These are phyloP conservation scores for Poeciliopsis gracilis DNA, from an alignment of 2,797 vertebrate species.

Conservation along the genomic window DNA sequence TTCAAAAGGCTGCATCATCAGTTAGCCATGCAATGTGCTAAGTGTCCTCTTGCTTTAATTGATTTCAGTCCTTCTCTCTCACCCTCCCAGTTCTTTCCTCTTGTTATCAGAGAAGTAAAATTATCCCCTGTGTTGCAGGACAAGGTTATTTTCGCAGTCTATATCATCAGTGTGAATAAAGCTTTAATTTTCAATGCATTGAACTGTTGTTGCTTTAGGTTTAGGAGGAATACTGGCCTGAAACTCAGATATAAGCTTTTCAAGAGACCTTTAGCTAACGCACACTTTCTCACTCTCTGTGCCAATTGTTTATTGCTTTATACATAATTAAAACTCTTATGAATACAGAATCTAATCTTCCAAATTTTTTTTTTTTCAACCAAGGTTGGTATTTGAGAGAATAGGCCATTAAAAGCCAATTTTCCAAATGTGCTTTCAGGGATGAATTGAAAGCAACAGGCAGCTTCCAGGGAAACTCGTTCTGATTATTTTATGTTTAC, in stretches of 20 bases:
- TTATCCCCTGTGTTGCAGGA: slow-evolving; percentile 23
- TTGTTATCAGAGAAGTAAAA: slow-evolving; percentile 53
- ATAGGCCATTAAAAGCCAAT: slow-evolving; percentile 3
- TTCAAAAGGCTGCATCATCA: slow-evolving; percentile 67
- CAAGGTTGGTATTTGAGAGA: slow-evolving; percentile 57
- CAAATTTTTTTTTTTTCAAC: slow-evolving; percentile 21
- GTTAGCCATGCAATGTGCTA: slow-evolving; percentile 62
- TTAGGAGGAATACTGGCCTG: slow-evolving; percentile 16
- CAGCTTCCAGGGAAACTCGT: not conserved
- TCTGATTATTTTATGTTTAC: slow-evolving; percentile 1
- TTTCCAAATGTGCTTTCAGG: not conserved
- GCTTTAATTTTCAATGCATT: slow-evolving; percentile 48
- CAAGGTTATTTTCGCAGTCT: slow-evolving; percentile 50
- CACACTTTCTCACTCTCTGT: slow-evolving; percentile 20
- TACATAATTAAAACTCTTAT: slow-evolving; percentile 68
- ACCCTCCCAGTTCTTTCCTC: slow-evolving; percentile 5
- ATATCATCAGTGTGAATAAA: slow-evolving; percentile 27
- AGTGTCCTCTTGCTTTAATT: slow-evolving; percentile 68
- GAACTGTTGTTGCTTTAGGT: slow-evolving; percentile 18
- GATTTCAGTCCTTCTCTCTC: slow-evolving; percentile 31
- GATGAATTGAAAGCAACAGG: not conserved
- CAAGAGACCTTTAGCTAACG: slow-evolving; percentile 5
- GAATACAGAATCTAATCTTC: slow-evolving; percentile 48
- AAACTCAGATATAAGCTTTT: slow-evolving; percentile 9
- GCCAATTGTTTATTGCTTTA: slow-evolving; percentile 55